These are phyloP conservation scores for Hirudo medicinalis DNA, from an alignment of 1,140 invertebrate genomes.

Conservation along the genomic window DNA sequence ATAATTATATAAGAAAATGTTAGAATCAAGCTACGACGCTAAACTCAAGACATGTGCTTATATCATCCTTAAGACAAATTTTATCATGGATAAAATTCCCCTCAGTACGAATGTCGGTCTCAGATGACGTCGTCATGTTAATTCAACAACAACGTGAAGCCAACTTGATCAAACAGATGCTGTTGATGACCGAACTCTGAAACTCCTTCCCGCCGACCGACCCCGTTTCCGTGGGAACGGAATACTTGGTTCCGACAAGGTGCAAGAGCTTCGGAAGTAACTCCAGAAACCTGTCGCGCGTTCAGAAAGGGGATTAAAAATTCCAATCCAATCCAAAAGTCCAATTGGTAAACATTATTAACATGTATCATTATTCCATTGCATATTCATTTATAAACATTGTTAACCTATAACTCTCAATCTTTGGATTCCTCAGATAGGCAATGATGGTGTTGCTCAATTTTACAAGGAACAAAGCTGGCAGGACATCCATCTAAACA, in stretches of 20 bases:
- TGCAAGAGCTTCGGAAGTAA: neutral
- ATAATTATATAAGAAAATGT: too few species aligned
- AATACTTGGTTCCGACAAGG: neutral
- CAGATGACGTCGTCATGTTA: neutral
- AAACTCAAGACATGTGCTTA: neutral
- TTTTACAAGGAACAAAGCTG: too few species aligned
- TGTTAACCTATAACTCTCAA: too few species aligned
- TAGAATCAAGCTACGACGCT: neutral
- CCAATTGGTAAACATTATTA: too few species aligned
- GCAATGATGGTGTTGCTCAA: too few species aligned
- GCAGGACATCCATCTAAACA: too few species aligned
- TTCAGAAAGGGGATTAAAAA: too few species aligned
- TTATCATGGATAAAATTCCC: neutral
- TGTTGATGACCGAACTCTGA: neutral
- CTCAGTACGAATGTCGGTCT: neutral
- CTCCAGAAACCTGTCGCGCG: neutral
- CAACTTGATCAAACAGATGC: constrained; percentile 1
- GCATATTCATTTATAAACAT: too few species aligned
- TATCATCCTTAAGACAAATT: neutral
- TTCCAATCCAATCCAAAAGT: too few species aligned
- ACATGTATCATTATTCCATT: too few species aligned
- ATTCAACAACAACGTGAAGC: neutral
- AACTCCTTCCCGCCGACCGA: neutral
- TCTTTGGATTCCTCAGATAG: too few species aligned
- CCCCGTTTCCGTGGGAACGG: neutral